Percentiles rank a stretch among this genome's conserved stretches.
phyloP scores from a whole-genome alignment of 2,888 invertebrate species.

The Pseudeuparius sepicola region DNA sequence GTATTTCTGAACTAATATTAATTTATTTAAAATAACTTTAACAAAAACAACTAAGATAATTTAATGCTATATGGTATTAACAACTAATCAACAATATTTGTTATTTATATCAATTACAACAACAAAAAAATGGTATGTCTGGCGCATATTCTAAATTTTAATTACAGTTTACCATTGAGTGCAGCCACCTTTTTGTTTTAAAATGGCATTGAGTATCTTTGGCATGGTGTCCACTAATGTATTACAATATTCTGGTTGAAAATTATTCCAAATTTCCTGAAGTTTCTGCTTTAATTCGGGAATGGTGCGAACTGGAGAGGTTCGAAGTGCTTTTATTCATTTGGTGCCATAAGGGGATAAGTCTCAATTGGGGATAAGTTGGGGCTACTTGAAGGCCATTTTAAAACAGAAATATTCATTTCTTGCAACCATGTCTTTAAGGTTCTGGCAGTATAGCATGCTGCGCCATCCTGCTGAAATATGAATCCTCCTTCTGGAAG shows the following conservation, averaged over 20 bases:
- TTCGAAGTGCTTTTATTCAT: conserved; percentile 16
- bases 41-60: too few relatives aligned
- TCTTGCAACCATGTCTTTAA: conserved; percentile 1
- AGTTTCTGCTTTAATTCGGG: conserved; percentile 14
- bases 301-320: conserved; percentile 11
- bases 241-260: conserved; percentile 16
- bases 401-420: conserved; percentile 11
- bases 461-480: conserved; percentile 8
- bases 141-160: too few relatives aligned
- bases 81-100: conserved; percentile 1
- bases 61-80: background rate
- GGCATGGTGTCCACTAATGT: conserved; percentile 7
- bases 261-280: conserved; percentile 15
- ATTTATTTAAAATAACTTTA: too few relatives aligned
- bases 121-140: too few relatives aligned
- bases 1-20: too few relatives aligned
- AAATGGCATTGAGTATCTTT: conserved; percentile 10
- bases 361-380: conserved; percentile 11
- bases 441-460: conserved; percentile 4
- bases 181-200: conserved; percentile 7
- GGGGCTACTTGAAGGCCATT: conserved; percentile 11
- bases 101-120: too few relatives aligned
- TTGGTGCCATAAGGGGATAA: conserved; percentile 13
- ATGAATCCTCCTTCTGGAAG: conserved; percentile 13
- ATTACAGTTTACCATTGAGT: conserved; percentile 8